phyloP scores from a whole-genome alignment of 2,797 vertebrate species.

The Paedocypris micromegethes region DNA sequence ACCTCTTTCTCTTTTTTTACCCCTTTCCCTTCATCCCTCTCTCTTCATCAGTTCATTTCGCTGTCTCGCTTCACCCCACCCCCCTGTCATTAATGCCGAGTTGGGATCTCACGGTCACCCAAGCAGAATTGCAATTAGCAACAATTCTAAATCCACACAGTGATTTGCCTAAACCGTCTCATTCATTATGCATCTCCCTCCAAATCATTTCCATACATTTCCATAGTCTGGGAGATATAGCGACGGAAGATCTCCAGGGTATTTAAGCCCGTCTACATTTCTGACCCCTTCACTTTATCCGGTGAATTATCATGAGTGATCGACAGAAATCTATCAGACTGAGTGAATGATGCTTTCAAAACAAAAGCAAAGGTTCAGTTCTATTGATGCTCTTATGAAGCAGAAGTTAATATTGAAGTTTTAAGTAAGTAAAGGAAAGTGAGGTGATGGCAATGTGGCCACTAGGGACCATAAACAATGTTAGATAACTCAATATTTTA shows the following conservation, averaged over 20 bases:
- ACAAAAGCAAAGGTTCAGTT: no score
- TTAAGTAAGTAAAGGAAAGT: no score
- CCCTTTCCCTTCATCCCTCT: constrained; percentile 10
- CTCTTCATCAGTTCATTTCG: background rate
- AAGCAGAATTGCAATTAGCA: constrained; percentile 50
- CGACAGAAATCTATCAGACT: no score
- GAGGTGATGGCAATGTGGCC: no score
- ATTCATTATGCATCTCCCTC: constrained; percentile 47
- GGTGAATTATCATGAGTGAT: constrained; percentile 5
- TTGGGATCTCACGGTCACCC: constrained; percentile 38
- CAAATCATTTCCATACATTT: constrained; percentile 54
- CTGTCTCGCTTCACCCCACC: constrained; percentile 1
- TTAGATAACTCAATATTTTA: no score
- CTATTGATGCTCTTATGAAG: no score
- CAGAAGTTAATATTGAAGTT: no score
- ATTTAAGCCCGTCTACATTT: constrained; percentile 9
- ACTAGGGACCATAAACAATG: no score
- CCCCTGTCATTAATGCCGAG: constrained; percentile 45
- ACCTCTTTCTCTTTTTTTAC: constrained; percentile 12
- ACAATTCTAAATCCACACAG: constrained; percentile 44
- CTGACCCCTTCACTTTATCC: constrained; percentile 4
- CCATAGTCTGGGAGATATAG: constrained; percentile 31
- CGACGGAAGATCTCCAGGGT: constrained; percentile 22
- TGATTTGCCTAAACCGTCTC: constrained; percentile 44
- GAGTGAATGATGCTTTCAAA: no score